A percentile compares a stretch with the other conserved stretches of the same genome.
Evolutionary conservation across 2,888 invertebrate species (phyloP).

Genomic region (Uropetala carovei): DNA sequence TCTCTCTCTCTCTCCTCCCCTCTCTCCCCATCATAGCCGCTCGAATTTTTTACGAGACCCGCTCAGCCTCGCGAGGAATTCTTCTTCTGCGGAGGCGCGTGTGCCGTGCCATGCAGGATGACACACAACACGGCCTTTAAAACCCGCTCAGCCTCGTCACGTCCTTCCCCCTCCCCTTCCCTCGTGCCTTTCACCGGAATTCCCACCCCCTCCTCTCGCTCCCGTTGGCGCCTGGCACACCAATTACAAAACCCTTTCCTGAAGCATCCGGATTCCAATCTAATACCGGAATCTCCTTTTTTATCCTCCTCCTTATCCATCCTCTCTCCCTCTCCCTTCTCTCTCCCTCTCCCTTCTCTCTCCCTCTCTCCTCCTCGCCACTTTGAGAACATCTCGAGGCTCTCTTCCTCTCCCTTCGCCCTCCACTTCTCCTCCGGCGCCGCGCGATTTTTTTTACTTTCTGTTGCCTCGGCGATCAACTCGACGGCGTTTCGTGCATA

Average conservation of each 20-base stretch:
- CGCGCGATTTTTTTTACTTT: background rate
- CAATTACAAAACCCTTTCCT: constrained; percentile 24
- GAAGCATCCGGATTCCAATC: constrained; percentile 22
- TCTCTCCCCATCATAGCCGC: background rate
- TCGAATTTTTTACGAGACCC: background rate
- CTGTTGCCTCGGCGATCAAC: constrained; percentile 19
- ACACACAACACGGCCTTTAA: background rate
- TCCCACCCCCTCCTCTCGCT: background rate
- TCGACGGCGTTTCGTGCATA: constrained; percentile 10
- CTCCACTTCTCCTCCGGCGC: background rate
- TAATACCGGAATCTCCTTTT: constrained; percentile 22
- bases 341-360: background rate
- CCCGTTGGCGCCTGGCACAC: background rate
- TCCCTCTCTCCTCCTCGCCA: background rate
- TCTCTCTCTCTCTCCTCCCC: background rate
- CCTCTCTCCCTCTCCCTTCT: background rate
- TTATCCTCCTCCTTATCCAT: background rate
- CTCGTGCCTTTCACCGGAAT: background rate
- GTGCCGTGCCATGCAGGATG: constrained; percentile 13
- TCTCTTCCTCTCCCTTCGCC: background rate
- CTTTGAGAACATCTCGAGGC: background rate
- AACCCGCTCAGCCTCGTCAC: background rate
- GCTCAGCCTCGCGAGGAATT: background rate
- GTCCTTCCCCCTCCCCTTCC: background rate
- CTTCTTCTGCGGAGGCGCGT: background rate